phyloP scores from a whole-genome alignment of 1,140 invertebrate genomes.

The Meteorus sp. region DNA sequence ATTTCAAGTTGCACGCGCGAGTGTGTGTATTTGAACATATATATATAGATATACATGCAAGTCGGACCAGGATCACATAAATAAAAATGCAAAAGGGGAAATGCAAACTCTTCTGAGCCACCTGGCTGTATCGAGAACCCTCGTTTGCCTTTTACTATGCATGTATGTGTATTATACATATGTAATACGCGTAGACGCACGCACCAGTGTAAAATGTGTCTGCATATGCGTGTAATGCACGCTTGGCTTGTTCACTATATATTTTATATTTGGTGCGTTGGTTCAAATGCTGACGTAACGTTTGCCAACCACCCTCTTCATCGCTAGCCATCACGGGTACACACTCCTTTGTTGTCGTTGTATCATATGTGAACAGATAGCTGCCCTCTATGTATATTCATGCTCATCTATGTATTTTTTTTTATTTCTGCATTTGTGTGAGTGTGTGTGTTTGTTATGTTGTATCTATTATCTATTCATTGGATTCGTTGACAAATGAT shows the following conservation, averaged over 20 bases:
- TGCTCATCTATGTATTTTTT: too few relatives aligned
- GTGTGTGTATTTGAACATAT: background rate
- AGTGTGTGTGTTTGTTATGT: background rate
- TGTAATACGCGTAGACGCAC: conserved; percentile 11
- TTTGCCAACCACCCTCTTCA: background rate
- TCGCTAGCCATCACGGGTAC: background rate
- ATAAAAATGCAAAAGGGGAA: conserved; percentile 3
- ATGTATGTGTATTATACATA: too few relatives aligned
- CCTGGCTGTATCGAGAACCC: conserved; percentile 20
- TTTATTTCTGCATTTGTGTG: background rate
- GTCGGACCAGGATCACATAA: background rate
- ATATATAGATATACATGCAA: background rate
- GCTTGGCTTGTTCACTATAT: conserved; percentile 11
- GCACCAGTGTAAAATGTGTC: conserved; percentile 15
- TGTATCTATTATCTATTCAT: too few relatives aligned
- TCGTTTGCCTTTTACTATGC: conserved; percentile 15
- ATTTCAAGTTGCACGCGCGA: background rate
- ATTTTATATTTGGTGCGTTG: background rate
- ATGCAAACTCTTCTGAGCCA: conserved; percentile 9
- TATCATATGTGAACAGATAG: background rate
- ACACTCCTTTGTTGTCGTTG: background rate
- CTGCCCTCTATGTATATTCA: too few relatives aligned
- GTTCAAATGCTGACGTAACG: conserved; percentile 17
- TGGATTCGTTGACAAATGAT: too few relatives aligned
- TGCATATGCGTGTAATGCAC: conserved; percentile 11